Evolutionary conservation across 2,113 vertebrate species (phyloP), one percentile per base, ranked within the genome.

Genomic region (Eulacestoma nigropectus): DNA sequence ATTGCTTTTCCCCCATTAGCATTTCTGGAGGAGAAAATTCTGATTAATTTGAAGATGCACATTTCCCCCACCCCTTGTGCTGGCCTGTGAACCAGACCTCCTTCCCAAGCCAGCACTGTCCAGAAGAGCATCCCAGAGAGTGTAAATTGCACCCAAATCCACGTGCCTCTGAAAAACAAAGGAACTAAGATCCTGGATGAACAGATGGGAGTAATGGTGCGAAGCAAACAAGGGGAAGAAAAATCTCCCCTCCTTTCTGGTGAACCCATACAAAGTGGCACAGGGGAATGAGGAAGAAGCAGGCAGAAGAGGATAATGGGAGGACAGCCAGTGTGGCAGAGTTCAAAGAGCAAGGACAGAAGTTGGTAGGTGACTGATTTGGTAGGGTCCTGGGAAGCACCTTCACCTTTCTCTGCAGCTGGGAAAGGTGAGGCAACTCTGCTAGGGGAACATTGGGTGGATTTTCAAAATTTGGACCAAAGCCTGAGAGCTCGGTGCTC

Each of bases 131-230:
- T 87, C 78, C 57, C 78, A 41, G 53, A 69, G n/a, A 76, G 21
- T 44, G 56, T 16, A 70, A 84, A 75, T 0, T 79, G 68, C 67
- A 37, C 46, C 86, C 67, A 67, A 50, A 84, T 17, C 77, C 37
- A 60, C 32, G 86, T 0, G 4, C 90, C 68, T 81, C 81, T 60
- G 78, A 63, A 84, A 93, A 89, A 92, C 56, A 87, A 94, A 89
- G 68, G 70, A 63, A 94, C 76, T 25, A 33, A 82, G 68, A 84
- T 76, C 93, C 96, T 96, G 90, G 95, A 97, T 96, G 98, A 98
- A 98, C 98, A 98, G 98, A 98, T 98, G 98, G 98, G 98, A 98
- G 98, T 98, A 98, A 99, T 98, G 98, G 98, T 98, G 98, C 98
- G 98, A 98, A 98, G 98, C 98, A 98, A 98, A 98, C 98, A 98